Evolutionary conservation across 2,113 vertebrate genomes (phyloP).

Genomic region (Pycnonotus jocosus): DNA sequence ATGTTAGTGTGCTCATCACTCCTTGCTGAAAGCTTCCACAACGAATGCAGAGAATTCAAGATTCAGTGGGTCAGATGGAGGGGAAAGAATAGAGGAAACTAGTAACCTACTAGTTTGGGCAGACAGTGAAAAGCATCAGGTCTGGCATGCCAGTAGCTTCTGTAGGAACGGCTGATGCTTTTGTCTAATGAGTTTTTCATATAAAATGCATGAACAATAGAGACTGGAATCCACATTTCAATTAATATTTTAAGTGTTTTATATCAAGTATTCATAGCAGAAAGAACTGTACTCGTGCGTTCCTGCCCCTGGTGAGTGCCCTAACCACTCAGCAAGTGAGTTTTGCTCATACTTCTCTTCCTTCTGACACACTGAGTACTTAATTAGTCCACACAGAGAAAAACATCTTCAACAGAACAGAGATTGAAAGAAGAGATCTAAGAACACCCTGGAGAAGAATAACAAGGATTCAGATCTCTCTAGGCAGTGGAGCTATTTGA

Average conservation of each 20-base stretch:
- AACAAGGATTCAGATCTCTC: not conserved
- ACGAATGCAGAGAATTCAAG: not conserved
- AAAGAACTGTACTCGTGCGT: not conserved
- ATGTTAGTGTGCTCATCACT: not conserved
- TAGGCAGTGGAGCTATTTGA: not conserved
- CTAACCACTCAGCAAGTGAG: conserved; percentile 24
- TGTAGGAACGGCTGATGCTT: conserved; percentile 16
- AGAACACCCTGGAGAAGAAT: conserved; percentile 31
- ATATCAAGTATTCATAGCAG: conserved; percentile 40
- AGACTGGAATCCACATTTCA: conserved; percentile 50
- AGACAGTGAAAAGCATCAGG: not conserved
- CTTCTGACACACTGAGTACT: not conserved
- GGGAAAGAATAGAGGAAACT: not conserved
- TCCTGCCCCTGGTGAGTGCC: not conserved
- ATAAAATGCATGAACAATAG: conserved; percentile 57
- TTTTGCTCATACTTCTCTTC: not conserved
- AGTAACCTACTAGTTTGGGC: not conserved
- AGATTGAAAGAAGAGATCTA: not conserved
- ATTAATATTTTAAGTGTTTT: conserved; percentile 61
- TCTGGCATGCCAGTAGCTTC: not conserved
- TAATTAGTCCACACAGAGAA: conserved; percentile 14
- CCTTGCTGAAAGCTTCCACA: not conserved
- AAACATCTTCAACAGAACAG: conserved; percentile 5
- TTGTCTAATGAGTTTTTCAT: conserved; percentile 53
- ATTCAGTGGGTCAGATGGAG: not conserved